Evolutionary conservation across 2,113 vertebrate genomes (phyloP).

Genomic region (Phainopepla nitens): DNA sequence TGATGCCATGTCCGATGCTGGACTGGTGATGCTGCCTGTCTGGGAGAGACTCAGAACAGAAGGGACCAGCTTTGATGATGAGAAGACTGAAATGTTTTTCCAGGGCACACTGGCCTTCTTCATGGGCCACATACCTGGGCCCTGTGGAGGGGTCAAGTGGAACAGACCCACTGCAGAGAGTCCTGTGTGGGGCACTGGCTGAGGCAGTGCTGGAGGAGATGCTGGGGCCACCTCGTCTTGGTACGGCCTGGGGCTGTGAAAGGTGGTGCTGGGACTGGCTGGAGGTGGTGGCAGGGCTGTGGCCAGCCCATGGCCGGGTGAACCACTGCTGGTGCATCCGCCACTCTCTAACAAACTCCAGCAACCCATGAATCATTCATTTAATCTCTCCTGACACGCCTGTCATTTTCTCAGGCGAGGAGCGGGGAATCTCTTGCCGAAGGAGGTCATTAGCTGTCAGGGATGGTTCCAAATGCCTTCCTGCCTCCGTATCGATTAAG

Average conservation of each 20-base stretch:
- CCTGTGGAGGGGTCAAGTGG: not conserved
- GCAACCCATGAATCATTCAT: conserved; percentile 73
- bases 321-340: not conserved
- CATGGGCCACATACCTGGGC: not conserved
- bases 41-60: not conserved
- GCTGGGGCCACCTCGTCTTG: not conserved
- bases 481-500: conserved; percentile 68
- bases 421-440: conserved; percentile 65
- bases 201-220: not conserved
- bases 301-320: not conserved
- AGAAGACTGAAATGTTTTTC: not conserved
- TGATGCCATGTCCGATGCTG: not conserved
- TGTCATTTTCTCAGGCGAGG: conserved; percentile 70
- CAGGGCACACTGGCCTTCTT: not conserved
- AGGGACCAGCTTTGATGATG: not conserved
- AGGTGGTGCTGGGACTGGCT: not conserved
- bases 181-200: not conserved
- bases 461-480: conserved; percentile 67
- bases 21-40: not conserved
- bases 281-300: not conserved
- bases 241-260: accelerated
- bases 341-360: conserved; percentile 58
- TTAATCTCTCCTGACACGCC: conserved; percentile 71
- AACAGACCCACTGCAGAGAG: not conserved
- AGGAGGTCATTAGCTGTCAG: conserved; percentile 74